Evolutionary conservation across 2,113 vertebrate genomes (phyloP).

Genomic region (Gasterosteus nipponicus): DNA sequence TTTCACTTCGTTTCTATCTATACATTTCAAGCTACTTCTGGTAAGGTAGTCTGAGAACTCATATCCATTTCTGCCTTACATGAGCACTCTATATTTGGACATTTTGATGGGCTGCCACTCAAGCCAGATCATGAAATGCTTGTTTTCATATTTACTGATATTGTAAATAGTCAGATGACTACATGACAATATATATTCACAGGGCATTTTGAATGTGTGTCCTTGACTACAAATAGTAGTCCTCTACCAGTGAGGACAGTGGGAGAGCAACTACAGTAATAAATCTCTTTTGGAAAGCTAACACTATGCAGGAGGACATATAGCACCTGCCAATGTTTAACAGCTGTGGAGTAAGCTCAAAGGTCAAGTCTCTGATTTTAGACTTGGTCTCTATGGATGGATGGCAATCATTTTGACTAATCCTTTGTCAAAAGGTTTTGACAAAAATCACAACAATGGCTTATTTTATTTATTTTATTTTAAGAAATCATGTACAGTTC

Average conservation of each 20-base stretch:
- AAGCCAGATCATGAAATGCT: neutral
- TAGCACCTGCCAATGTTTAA: slow-evolving; percentile 44
- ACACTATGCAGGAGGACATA: slow-evolving; percentile 22
- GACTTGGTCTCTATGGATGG: neutral
- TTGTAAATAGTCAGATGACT: slow-evolving; percentile 11
- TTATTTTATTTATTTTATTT: no score
- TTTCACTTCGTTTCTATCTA: no score
- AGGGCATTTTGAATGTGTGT: slow-evolving; percentile 54
- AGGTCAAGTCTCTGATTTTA: slow-evolving; percentile 25
- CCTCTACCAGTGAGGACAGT: slow-evolving; percentile 17
- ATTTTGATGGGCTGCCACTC: neutral
- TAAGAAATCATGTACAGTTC: no score
- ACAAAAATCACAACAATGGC: neutral
- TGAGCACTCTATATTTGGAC: neutral
- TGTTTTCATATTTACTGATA: neutral
- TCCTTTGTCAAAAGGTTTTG: slow-evolving; percentile 4
- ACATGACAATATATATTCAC: slow-evolving; percentile 46
- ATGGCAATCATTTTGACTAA: slow-evolving; percentile 5
- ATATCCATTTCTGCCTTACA: slow-evolving; percentile 36
- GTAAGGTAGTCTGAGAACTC: slow-evolving; percentile 5
- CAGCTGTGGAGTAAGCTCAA: slow-evolving; percentile 29
- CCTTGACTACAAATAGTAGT: slow-evolving; percentile 70
- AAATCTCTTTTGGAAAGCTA: slow-evolving; percentile 45
- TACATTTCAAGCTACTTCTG: no score
- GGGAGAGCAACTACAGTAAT: slow-evolving; percentile 15